Evolutionary conservation across 2,113 vertebrate genomes (phyloP).

Genomic region (Panthera tigris): DNA sequence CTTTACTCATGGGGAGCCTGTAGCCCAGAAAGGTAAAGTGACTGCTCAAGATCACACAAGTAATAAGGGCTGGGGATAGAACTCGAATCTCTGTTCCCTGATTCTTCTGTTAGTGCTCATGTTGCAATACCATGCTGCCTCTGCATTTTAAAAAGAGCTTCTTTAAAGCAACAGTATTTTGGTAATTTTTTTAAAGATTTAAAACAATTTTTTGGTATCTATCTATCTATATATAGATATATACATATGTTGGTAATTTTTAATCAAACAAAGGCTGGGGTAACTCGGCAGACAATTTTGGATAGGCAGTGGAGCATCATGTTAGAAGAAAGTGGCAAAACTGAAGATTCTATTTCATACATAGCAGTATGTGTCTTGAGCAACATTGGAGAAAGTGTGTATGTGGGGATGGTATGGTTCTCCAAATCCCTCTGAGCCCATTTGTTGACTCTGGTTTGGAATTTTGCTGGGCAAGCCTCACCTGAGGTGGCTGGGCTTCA

Average conservation of each 20-base stretch:
- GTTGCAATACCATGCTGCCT: not conserved
- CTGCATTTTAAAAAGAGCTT: slow-evolving; percentile 22
- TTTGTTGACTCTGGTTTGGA: not conserved
- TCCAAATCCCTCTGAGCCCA: not conserved
- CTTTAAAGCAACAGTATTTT: not conserved
- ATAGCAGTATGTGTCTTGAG: not conserved
- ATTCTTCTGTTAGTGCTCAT: not conserved
- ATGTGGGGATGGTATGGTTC: too few relatives aligned
- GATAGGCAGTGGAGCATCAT: not conserved
- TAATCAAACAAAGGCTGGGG: not conserved
- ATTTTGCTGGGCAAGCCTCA: slow-evolving; percentile 28
- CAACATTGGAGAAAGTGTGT: not conserved
- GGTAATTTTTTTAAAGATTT: not conserved
- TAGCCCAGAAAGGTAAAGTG: not conserved
- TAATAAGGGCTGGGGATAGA: not conserved
- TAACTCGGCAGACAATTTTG: not conserved
- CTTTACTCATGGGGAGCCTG: not conserved
- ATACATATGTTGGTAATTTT: not conserved
- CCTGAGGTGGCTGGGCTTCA: slow-evolving; percentile 50
- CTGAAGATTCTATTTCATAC: not conserved
- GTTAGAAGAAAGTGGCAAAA: slow-evolving; percentile 15
- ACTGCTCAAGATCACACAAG: not conserved
- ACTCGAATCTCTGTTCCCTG: not conserved
- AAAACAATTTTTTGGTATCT: too few relatives aligned
- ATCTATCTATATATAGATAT: too few relatives aligned